Percentiles rank a stretch among this genome's conserved stretches.
phyloP scores from a whole-genome alignment of 2,797 vertebrate species.

The Anguilla pacifica region DNA sequence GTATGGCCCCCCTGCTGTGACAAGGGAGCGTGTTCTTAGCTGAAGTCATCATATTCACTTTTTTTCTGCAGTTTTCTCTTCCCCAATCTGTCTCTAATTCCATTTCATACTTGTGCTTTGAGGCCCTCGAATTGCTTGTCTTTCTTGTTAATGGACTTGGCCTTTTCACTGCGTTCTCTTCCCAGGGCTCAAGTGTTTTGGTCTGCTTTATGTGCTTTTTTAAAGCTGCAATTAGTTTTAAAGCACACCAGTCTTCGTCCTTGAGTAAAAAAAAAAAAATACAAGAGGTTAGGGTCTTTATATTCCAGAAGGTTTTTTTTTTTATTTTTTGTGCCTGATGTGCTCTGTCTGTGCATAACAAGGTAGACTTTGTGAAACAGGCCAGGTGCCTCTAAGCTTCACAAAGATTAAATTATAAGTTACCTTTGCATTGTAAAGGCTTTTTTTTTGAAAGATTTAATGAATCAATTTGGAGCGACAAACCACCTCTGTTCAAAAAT shows the following conservation, averaged over 20 bases:
- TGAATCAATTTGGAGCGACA: constrained; percentile 27
- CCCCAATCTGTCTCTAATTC: not conserved
- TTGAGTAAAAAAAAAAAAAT: constrained; percentile 14
- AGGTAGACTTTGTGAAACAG: constrained; percentile 7
- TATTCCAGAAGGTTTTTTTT: constrained; percentile 10
- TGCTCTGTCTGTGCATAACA: not conserved
- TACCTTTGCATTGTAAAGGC: not conserved
- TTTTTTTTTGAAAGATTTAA: constrained; percentile 21
- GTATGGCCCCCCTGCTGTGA: not conserved
- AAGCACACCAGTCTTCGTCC: constrained; percentile 5
- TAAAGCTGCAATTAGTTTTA: constrained; percentile 8
- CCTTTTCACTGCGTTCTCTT: not conserved
- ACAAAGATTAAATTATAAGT: constrained; percentile 5
- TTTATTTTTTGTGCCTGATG: not conserved
- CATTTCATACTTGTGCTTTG: not conserved
- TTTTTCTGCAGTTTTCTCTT: not conserved
- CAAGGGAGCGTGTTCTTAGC: not conserved
- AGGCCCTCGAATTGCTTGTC: not conserved
- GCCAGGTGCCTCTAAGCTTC: not conserved
- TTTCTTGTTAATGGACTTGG: constrained; percentile 6
- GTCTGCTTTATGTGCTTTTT: constrained; percentile 10
- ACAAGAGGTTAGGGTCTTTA: not conserved
- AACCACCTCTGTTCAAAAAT: not conserved
- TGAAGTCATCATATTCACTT: not conserved
- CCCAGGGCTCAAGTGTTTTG: not conserved